phyloP scores from a whole-genome alignment of 2,888 invertebrate genomes.

The Odontocerum albicorne region DNA sequence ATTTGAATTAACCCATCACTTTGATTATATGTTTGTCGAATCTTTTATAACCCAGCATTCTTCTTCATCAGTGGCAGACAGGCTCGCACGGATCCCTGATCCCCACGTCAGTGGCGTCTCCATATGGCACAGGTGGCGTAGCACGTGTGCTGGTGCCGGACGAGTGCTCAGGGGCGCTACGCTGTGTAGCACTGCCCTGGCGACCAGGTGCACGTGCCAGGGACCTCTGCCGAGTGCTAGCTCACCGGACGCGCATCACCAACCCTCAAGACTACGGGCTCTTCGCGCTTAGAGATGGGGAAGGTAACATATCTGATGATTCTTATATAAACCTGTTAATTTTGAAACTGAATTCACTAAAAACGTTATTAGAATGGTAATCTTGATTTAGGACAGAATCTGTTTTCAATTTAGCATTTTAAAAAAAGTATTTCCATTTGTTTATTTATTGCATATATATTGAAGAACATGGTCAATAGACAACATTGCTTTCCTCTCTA shows the following conservation, averaged over 20 bases:
- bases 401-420: too few species aligned
- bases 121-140: conserved; percentile 54
- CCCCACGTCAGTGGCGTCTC: conserved; percentile 13
- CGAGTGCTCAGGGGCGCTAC: conserved; percentile 89
- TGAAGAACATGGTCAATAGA: too few species aligned
- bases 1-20: too few species aligned
- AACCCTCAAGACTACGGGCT: conserved; percentile 96
- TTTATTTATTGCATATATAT: too few species aligned
- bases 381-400: too few species aligned
- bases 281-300: conserved; percentile 86
- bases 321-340: too few species aligned
- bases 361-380: too few species aligned
- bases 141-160: conserved; percentile 92
- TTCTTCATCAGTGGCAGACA: conserved; percentile 52
- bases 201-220: conserved; percentile 91
- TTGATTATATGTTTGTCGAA: neutral
- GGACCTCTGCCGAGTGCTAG: conserved; percentile 92
- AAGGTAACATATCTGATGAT: conserved; percentile 64
- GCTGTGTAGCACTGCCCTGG: conserved; percentile 89
- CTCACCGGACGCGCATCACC: conserved; percentile 92
- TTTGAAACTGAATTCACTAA: too few species aligned
- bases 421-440: too few species aligned
- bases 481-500: too few species aligned
- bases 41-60: neutral
- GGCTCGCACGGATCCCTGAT: conserved; percentile 47